Evolutionary conservation across 2,113 vertebrate genomes (phyloP), one percentile per base, ranked within the genome.

Genomic region (Eolophus roseicapilla): DNA sequence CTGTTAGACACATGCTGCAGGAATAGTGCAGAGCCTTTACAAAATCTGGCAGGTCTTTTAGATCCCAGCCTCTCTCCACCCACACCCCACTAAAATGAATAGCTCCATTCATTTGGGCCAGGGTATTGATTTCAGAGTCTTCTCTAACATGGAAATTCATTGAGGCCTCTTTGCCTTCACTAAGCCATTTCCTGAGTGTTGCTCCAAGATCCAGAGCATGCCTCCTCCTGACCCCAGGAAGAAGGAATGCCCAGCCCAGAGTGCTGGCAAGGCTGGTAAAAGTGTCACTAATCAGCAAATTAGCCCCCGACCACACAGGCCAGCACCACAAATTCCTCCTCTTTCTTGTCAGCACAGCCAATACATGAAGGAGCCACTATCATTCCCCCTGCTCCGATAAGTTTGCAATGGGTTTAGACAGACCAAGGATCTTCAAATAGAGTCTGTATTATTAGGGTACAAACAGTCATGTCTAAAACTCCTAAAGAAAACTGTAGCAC

Each of bases 111-210:
- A 98, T 92, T 70, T 73, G 59, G 82, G 53, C 43, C 25, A 11
- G 75, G 90, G 88, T 94, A 96, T 95, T 97, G 94, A 90, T 97
- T 97, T 97, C 96, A 89, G 94, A 95, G 95, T 93, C 92, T 64
- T 96, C 86, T 92, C 91, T 96, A 97, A 96, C 95, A 84, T 91
- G 96, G 97, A 97, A 93, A 92, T 87, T 91, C 93, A 97, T 88
- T 82, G 97, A 96, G 83, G 85, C 49, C 90, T 91, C 89, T 97
- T 90, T 94, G 95, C 93, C 92, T 91, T 11, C 21, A 8, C 79
- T 86, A 81, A 90, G 57, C 64, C 60, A 81, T 96, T 97, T 98
- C 97, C 97, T 95, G 94, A 97, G 80, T 57, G 64, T 92, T 96
- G 86, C 96, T 96, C 92, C 44, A 62, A 96, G 96, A 98, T 97